phyloP scores from a whole-genome alignment of 2,888 invertebrate species.

The Hoplodrina blanda region DNA sequence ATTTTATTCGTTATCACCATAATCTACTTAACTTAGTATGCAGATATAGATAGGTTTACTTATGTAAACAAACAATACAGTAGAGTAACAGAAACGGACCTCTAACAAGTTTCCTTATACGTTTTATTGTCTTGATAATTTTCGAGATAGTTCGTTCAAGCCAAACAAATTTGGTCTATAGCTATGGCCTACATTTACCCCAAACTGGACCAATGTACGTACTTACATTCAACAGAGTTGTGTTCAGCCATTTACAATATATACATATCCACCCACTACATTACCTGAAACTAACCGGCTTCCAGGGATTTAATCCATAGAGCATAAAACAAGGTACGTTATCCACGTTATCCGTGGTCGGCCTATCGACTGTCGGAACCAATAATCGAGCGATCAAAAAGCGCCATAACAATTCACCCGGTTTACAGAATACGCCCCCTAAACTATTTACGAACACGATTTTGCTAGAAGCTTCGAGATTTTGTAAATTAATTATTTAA shows the following conservation, averaged over 20 bases:
- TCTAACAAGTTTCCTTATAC: constrained; percentile 55
- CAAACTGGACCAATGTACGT: constrained; percentile 12
- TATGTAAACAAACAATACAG: constrained; percentile 16
- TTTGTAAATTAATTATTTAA: constrained; percentile 41
- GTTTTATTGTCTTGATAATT: constrained; percentile 58
- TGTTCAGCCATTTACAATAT: constrained; percentile 12
- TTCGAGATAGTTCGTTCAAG: constrained; percentile 38
- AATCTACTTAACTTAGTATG: not conserved
- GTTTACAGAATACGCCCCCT: constrained; percentile 49
- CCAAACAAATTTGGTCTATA: constrained; percentile 46
- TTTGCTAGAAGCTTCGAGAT: constrained; percentile 36
- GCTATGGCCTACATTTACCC: constrained; percentile 28
- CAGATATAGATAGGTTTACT: constrained; percentile 2
- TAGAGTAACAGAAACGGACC: constrained; percentile 17
- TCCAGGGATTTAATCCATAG: constrained; percentile 38
- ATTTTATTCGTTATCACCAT: not conserved
- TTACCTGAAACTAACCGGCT: constrained; percentile 35
- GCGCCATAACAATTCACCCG: constrained; percentile 27
- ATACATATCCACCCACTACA: constrained; percentile 9
- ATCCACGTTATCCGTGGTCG: constrained; percentile 39
- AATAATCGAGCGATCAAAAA: constrained; percentile 55
- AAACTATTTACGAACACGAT: constrained; percentile 47
- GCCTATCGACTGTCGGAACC: constrained; percentile 35
- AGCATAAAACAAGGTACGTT: constrained; percentile 31
- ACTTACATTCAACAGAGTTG: not conserved